Evolutionary conservation across 2,797 vertebrate species (phyloP), one percentile per base, ranked within the genome.

Genomic region (Phoxinus dragarum): DNA sequence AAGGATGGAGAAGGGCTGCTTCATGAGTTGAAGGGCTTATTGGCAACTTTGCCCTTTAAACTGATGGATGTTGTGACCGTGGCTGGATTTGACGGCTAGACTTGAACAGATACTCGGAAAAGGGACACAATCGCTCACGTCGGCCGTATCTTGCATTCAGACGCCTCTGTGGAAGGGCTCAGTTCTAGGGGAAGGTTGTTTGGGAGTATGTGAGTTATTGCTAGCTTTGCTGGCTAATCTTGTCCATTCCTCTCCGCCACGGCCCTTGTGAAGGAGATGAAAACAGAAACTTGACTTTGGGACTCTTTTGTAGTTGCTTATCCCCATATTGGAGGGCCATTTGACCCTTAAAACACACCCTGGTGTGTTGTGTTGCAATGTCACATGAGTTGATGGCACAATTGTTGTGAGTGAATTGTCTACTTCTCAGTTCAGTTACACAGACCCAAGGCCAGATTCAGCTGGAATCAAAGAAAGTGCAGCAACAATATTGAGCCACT

Each of bases 61-160:
- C 85, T 94, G 93, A 94, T 94, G 87, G 91, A 94, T 93, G 89
- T 91, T 90, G 88, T 91, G 85, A 78, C 27, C 2, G 72, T 81
- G 80, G 86, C 82, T 87, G 90, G 90, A 92, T 82, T 56, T 81
- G 72, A 84, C 56, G n/a, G 74, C 31, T 90, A 89, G 90, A 76
- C 47, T 59, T 69, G 84, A 82, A 87, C 85, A 86, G 92, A 94
- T 93, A 91, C 93, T 91, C 88, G 90, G 90, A 90, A 87, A 77
- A 66, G 85, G 52, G 88, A 81, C 80, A 89, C 86, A 87, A 80
- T 92, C 84, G 71, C 91, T 92, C 88, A 87, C 85, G 61, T 79
- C 87, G 85, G 84, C 49, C 56, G 17, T 74, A 61, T 74, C 36
- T 81, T 36, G 38, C 36, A 61, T 72, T 81, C 82, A 61, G 31